Evolutionary conservation across 2,888 invertebrate genomes (phyloP).

Genomic region (Acholoe squamosa): DNA sequence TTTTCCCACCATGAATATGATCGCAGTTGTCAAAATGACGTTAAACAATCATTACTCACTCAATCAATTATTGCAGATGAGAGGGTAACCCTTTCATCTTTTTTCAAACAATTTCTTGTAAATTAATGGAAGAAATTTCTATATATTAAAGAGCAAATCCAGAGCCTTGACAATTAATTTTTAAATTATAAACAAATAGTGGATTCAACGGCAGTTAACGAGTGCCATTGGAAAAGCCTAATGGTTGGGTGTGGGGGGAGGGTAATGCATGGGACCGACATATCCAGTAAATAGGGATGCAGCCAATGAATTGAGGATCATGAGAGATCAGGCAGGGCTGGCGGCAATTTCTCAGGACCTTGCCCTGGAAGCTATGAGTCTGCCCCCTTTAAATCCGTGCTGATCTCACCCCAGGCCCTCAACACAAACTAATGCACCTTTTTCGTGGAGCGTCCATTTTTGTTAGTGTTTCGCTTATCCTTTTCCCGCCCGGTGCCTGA

Average conservation of each 20-base stretch:
- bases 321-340: neutral
- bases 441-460: neutral
- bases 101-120: too few species aligned
- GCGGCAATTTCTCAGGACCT: conserved; percentile 19
- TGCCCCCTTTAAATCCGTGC: neutral
- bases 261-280: neutral
- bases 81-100: too few species aligned
- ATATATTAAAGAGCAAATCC: too few species aligned
- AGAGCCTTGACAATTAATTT: too few species aligned
- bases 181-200: neutral
- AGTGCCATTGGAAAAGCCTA: neutral
- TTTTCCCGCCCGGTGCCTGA: neutral
- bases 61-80: too few species aligned
- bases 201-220: neutral
- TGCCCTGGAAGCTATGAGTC: neutral
- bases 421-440: conserved; percentile 41
- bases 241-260: neutral
- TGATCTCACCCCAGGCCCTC: neutral
- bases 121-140: too few species aligned
- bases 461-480: neutral
- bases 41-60: too few species aligned
- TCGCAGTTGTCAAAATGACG: too few species aligned
- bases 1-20: too few species aligned
- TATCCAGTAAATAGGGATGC: neutral
- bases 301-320: conserved; percentile 28